Conservation (phyloP, 2,797 vertebrate species). For the Hephaestus fuliginosus region DNA sequence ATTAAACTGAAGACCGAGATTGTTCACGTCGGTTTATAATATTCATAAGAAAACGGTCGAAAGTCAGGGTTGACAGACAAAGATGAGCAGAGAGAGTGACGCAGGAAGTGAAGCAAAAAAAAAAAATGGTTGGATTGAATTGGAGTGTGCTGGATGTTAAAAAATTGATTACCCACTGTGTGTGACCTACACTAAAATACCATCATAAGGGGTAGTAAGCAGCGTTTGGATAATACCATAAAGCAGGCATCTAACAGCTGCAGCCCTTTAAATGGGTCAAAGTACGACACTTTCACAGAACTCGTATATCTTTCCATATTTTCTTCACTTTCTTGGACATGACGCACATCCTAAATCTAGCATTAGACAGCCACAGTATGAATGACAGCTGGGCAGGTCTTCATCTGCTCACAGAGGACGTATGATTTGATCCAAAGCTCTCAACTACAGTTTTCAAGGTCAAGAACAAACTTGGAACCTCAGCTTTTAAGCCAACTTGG, state of each 20-base stretch:
- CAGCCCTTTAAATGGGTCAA: slow-evolving; percentile 13
- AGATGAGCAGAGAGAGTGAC: background rate
- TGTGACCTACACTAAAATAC: slow-evolving; percentile 8
- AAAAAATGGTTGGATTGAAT: too few relatives aligned
- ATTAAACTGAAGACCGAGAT: slow-evolving; percentile 40
- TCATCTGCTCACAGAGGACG: background rate
- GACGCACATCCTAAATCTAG: background rate
- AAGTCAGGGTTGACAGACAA: background rate
- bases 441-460: background rate
- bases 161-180: background rate
- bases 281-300: background rate
- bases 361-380: background rate
- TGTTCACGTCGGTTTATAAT: slow-evolving; percentile 11
- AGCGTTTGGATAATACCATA: background rate
- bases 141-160: background rate
- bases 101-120: background rate
- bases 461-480: background rate
- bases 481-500: background rate
- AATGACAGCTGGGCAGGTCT: background rate
- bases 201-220: background rate
- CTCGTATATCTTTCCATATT: background rate
- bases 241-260: slow-evolving; percentile 1
- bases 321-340: background rate
- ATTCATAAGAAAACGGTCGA: background rate
- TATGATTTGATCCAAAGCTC: background rate